phyloP scores from a whole-genome alignment of 1,140 invertebrate species.

The Eriocheir sinensis region DNA sequence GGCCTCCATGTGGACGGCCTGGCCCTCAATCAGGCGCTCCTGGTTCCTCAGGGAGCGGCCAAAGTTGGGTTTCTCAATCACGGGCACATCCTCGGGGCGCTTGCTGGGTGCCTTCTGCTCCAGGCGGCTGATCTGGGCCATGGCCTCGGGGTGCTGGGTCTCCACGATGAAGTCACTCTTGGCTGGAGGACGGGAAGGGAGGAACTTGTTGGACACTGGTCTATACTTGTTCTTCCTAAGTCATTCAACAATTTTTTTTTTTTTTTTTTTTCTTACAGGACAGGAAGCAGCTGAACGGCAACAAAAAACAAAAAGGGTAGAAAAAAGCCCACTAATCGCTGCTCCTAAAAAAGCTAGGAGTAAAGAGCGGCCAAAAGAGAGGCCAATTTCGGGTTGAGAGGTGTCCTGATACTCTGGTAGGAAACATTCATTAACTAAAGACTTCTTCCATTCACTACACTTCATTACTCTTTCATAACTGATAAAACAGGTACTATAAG shows the following conservation, averaged over 20 bases:
- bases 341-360: too few relatives aligned
- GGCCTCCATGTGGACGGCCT: conserved; percentile 96
- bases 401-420: too few relatives aligned
- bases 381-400: too few relatives aligned
- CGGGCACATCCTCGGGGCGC: conserved; percentile 87
- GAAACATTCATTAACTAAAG: too few relatives aligned
- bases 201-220: not conserved
- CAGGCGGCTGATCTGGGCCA: conserved; percentile 94
- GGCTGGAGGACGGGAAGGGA: conserved; percentile 78
- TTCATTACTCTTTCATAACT: too few relatives aligned
- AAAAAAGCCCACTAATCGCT: too few relatives aligned
- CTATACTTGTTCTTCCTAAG: not conserved
- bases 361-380: too few relatives aligned
- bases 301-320: too few relatives aligned
- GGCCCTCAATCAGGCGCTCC: conserved; percentile 92
- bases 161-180: conserved; percentile 86
- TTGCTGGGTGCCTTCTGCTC: conserved; percentile 92
- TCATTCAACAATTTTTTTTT: not conserved
- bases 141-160: conserved; percentile 96
- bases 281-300: too few relatives aligned
- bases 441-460: too few relatives aligned
- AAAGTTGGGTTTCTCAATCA: conserved; percentile 93
- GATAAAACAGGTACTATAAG: too few relatives aligned
- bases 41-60: conserved; percentile 93
- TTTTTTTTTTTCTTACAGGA: too few relatives aligned